Base-by-base conservation (phyloP, 1,140 invertebrate species). In the Adoxophyes honmai region DNA sequence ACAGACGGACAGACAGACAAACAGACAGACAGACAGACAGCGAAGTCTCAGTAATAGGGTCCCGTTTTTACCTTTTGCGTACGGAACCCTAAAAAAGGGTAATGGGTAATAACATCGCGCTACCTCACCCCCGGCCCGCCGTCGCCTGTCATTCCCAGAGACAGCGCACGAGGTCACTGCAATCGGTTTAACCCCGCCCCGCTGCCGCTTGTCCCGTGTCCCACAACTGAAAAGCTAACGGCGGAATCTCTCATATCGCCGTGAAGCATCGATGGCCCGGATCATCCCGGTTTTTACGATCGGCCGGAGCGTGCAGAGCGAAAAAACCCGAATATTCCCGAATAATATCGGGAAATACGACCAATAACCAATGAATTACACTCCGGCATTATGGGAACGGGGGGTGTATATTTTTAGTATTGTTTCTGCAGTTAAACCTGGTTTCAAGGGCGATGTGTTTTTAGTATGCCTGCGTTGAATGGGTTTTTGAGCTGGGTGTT, bases 211-310 rank as follows among this genome's bases (percentile, higher is more conserved):
- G 7, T 36, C 6, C n/a, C 16, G 63, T 59, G 14, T 14, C 15
- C 18, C 44, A 51, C 28, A 56, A 28, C 34, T 33, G 36, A 37
- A 52, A 59, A 61, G 8, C 59, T 52, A 57, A 62, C 62, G 53
- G 57, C 36, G 57, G 62, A 67, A 75, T 76, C 75, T 73, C 75
- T 75, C 75, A 75, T 75, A 79, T 78, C 76, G 66, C 57, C 52
- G 59, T 56, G 59, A 67, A 69, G 67, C 73, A 75, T 77, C 74
- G 70, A 73, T 73, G 64, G 68, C 48, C 65, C 52, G 57, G 81
- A 74, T 84, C 68, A 84, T 80, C 81, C 75, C 63, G 62, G 57
- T 75, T 78, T 83, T 84, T 81, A 81, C 77, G 78, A 74, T 52
- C 77, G 70, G 65, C 69, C 70, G 68, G 70, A 64, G 57, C 59